Base-by-base conservation (phyloP, 1,140 invertebrate species). In the Aphelinus atriplicis region DNA sequence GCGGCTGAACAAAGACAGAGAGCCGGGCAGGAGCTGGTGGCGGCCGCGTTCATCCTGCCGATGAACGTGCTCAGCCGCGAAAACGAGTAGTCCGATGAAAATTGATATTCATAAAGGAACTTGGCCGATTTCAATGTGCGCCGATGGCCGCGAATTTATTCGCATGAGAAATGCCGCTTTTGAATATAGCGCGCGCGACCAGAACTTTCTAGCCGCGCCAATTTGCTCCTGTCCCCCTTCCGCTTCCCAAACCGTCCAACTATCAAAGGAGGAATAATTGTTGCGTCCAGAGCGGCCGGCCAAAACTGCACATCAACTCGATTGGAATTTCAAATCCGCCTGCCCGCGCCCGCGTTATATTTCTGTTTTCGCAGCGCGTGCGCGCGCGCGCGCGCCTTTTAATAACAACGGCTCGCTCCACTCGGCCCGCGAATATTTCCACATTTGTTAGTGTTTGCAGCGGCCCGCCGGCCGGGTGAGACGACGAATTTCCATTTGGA, bases 101-200 rank as follows among this genome's bases (percentile, higher is more conserved):
- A 81, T 81, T 80, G 78, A 80, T 83, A 80, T 82, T 63, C 61
- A 48, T 45, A 63, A 63, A 3, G 9, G 46, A 63, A 63, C 61
- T 63, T 7, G 43, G 3, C n/a, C 26, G 60, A 61, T 61, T 61
- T n/a, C 61, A 4, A 60, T 60, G 3, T 45, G 26, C 26, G 26
- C 26, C 26, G 26, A 26, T 26, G 26, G 26, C 26, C 26, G 26
- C 26, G 58, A 48, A 48, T 63, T 63, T 48, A 42, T 63, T 63
- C 46, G 46, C 61, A 45, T 9, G 61, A 47, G 51, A 4, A 53
- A 53, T 4, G 9, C 51, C 51, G 51, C 51, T 53, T 53, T 53
- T 53, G 51, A 5, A 53, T 9, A 53, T 9, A 4, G 4, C 4
- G 51, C 51, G 4, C 4, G 51, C 51, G 9, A 4, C 9, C 4